Evolutionary conservation across 2,797 vertebrate species (phyloP).

Genomic region (Cossypha polioptera): DNA sequence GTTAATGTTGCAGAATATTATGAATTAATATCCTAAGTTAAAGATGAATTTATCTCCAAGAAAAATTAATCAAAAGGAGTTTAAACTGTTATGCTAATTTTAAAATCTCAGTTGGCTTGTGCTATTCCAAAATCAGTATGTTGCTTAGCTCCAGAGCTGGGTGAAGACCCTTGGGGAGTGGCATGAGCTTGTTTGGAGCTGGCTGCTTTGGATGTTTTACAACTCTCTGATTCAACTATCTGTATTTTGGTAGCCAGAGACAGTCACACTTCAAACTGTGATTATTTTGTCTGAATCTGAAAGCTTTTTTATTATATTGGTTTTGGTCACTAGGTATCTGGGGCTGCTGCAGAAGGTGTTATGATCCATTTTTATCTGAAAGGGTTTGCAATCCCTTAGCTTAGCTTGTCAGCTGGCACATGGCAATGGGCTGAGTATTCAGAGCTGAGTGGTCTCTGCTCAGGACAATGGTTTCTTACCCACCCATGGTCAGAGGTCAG

Average conservation of each 20-base stretch:
- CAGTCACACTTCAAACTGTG: background rate
- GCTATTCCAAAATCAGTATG: background rate
- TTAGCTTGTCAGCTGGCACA: background rate
- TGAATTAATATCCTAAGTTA: background rate
- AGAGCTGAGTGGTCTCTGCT: background rate
- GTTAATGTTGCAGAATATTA: background rate
- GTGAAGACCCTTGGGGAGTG: background rate
- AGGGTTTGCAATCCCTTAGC: background rate
- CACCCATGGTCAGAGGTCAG: background rate
- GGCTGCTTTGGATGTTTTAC: background rate
- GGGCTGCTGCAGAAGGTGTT: background rate
- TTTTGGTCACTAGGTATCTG: background rate
- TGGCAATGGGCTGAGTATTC: background rate
- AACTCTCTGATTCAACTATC: background rate
- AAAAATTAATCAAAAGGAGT: constrained; percentile 10
- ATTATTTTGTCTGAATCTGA: background rate
- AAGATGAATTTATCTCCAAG: background rate
- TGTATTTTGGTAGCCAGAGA: background rate
- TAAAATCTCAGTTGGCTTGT: background rate
- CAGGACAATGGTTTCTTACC: background rate
- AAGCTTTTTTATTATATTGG: background rate
- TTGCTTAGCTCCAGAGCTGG: background rate
- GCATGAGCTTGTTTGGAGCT: background rate
- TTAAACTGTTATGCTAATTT: background rate
- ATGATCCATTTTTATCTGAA: background rate